A percentile compares a stretch with the other conserved stretches of the same genome.
phyloP scores from a whole-genome alignment of 2,797 vertebrate genomes.

The Gephyroberyx darwinii region DNA sequence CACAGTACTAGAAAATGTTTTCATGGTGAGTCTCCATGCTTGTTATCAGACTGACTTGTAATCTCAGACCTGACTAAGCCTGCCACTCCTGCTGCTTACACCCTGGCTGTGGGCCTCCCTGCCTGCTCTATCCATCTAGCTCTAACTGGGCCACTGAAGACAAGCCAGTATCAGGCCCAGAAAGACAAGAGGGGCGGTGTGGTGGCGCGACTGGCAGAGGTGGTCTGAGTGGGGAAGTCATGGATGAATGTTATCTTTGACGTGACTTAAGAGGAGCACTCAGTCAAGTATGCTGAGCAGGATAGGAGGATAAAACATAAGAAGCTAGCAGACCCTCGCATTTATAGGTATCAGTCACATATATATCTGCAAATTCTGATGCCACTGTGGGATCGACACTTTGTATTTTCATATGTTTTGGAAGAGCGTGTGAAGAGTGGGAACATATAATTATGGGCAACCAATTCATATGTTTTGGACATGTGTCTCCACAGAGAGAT shows the following conservation, averaged over 20 bases:
- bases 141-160: constrained; percentile 26
- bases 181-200: background rate
- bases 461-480: constrained; percentile 58
- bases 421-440: constrained; percentile 14
- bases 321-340: constrained; percentile 2
- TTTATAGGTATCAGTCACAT: too few species aligned
- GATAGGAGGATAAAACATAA: background rate
- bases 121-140: constrained; percentile 30
- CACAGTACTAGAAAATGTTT: too few species aligned
- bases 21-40: constrained; percentile 18
- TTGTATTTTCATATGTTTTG: constrained; percentile 32
- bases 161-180: constrained; percentile 30
- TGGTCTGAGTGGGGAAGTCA: constrained; percentile 13
- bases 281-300: background rate
- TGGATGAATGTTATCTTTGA: constrained; percentile 24
- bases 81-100: constrained; percentile 50
- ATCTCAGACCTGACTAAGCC: constrained; percentile 53
- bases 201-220: constrained; percentile 15
- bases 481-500: constrained; percentile 54
- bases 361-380: background rate
- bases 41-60: constrained; percentile 37
- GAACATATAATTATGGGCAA: constrained; percentile 50
- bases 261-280: background rate
- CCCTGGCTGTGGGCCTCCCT: constrained; percentile 34
- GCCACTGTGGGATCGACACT: too few species aligned